A percentile compares a stretch with the other conserved stretches of the same genome.
phyloP scores from a whole-genome alignment of 2,888 invertebrate species.

The Ephialtes manifestator region DNA sequence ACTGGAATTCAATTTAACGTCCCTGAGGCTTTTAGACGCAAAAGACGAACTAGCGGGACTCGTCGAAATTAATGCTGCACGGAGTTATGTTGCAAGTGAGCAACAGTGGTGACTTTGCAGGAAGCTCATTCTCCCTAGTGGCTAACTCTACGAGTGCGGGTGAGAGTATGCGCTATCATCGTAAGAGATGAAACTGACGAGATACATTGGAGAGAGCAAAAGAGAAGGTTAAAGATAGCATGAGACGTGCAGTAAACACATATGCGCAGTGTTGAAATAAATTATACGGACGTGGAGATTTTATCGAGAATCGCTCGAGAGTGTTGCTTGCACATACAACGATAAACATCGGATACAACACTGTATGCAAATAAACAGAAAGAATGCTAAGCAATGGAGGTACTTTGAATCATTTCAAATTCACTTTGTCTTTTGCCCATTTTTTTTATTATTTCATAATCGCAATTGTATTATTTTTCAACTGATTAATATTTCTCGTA shows the following conservation, averaged over 20 bases:
- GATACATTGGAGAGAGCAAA: constrained; percentile 35
- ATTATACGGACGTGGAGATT: constrained; percentile 68
- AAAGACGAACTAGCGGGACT: constrained; percentile 15
- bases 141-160: constrained; percentile 26
- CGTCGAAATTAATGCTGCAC: constrained; percentile 19
- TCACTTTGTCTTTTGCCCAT: not conserved
- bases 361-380: not conserved
- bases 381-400: not conserved
- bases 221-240: not conserved
- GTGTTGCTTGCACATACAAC: not conserved
- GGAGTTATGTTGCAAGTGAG: constrained; percentile 25
- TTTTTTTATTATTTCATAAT: no score
- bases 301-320: constrained; percentile 32
- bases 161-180: constrained; percentile 34
- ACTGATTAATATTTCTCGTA: no score
- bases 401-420: not conserved
- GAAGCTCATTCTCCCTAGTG: constrained; percentile 36
- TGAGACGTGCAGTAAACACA: constrained; percentile 9
- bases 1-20: constrained; percentile 32
- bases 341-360: not conserved
- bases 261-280: constrained; percentile 57
- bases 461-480: no score
- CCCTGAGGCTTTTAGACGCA: constrained; percentile 3
- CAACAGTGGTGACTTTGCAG: constrained; percentile 38
- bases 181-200: constrained; percentile 50